Evolutionary conservation across 1,140 invertebrate genomes (phyloP).

Genomic region (Hydropsyche tenuis): DNA sequence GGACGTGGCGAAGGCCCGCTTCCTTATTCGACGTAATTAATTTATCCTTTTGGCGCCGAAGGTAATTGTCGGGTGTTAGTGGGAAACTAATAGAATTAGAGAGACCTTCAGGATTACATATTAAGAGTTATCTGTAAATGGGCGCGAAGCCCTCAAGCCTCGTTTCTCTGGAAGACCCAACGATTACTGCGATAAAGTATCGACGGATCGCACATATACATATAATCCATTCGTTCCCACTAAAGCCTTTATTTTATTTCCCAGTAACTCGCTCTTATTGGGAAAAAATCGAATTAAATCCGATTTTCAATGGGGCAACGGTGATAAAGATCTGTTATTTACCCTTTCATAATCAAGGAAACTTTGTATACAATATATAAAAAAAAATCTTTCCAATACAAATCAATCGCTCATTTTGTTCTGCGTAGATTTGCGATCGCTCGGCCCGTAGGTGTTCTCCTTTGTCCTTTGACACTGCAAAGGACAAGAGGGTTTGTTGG

Average conservation of each 20-base stretch:
- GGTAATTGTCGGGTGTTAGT: constrained; percentile 7
- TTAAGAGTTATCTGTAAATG: neutral
- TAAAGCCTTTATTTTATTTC: neutral
- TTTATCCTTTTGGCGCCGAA: constrained; percentile 7
- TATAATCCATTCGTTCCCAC: neutral
- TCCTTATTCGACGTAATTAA: constrained; percentile 9
- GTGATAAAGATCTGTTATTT: too few relatives aligned
- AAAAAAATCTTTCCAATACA: too few relatives aligned
- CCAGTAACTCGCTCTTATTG: too few relatives aligned
- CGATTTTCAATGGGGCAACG: too few relatives aligned
- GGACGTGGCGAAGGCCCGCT: neutral
- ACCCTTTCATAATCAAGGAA: too few relatives aligned
- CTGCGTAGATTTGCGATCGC: too few relatives aligned
- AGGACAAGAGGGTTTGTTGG: too few relatives aligned
- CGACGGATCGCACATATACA: neutral
- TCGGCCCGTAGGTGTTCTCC: too few relatives aligned
- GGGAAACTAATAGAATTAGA: constrained; percentile 14
- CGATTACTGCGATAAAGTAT: constrained; percentile 18
- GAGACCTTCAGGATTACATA: neutral
- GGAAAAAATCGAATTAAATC: too few relatives aligned
- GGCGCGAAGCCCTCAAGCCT: neutral
- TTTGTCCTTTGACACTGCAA: too few relatives aligned
- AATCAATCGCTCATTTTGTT: too few relatives aligned
- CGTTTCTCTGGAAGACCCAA: neutral
- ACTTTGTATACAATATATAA: too few relatives aligned